A percentile compares a stretch with the other conserved stretches of the same genome.
Conservation (phyloP, 2,113 vertebrate species). For the Macrotis lagotis region DNA sequence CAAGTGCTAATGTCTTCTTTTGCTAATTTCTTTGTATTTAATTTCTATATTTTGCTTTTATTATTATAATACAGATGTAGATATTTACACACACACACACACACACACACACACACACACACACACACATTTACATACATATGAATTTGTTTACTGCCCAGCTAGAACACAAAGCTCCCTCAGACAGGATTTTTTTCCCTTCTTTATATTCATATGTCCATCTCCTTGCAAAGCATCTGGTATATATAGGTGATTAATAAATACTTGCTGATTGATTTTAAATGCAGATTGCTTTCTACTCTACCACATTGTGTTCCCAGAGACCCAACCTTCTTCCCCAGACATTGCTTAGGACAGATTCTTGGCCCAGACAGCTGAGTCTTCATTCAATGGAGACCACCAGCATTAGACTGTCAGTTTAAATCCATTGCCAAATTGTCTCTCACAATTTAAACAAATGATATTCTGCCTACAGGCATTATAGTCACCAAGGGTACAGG, state of each 20-base stretch:
- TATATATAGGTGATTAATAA: background rate
- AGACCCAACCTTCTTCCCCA: slow-evolving; percentile 3
- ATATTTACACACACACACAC: too few species aligned
- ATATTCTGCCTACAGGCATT: slow-evolving; percentile 6
- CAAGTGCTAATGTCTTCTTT: background rate
- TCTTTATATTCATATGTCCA: background rate
- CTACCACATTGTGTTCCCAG: background rate
- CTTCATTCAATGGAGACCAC: background rate
- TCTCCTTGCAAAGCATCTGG: background rate
- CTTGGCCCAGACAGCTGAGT: slow-evolving; percentile 9
- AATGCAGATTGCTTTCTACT: background rate
- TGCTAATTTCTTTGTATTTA: background rate
- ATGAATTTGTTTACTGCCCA: background rate
- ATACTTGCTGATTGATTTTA: background rate
- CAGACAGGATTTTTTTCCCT: background rate
- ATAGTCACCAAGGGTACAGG: background rate
- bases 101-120: too few species aligned
- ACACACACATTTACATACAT: background rate
- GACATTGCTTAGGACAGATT: background rate
- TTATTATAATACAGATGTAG: too few species aligned
- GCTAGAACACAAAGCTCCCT: background rate
- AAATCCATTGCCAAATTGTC: background rate
- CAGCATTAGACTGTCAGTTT: background rate
- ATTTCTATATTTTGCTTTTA: background rate
- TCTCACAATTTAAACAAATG: slow-evolving; percentile 24